phyloP scores from a whole-genome alignment of 2,113 vertebrate species.

The Todiramphus saurophagus region DNA sequence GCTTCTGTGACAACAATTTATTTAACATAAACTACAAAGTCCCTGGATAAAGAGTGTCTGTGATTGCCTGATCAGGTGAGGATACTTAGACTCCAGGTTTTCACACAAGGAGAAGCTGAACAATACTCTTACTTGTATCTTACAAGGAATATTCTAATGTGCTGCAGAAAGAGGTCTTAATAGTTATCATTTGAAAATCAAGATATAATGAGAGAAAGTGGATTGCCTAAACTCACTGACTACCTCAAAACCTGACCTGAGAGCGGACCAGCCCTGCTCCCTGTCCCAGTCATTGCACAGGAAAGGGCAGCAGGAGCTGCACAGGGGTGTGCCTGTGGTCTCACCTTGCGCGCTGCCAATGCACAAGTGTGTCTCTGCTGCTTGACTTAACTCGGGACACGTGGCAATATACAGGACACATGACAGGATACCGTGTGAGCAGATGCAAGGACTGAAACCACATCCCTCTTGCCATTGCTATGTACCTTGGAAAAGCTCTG shows the following conservation, averaged over 20 bases:
- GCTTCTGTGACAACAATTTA: background rate
- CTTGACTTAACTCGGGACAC: background rate
- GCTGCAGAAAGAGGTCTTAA: background rate
- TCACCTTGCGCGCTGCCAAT: too few relatives aligned
- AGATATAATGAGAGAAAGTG: background rate
- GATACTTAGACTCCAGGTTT: background rate
- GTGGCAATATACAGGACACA: background rate
- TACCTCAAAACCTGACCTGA: background rate
- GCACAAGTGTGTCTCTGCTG: background rate
- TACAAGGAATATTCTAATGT: accelerated
- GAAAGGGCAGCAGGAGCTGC: background rate
- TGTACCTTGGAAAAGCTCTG: background rate
- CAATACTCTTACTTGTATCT: background rate
- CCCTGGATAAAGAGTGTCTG: background rate
- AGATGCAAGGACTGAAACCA: background rate
- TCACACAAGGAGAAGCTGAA: background rate
- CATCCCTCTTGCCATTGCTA: background rate
- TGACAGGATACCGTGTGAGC: background rate
- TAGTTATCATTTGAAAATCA: background rate
- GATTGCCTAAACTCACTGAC: background rate
- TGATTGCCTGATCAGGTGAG: background rate
- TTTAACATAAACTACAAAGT: background rate
- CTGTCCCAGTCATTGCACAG: background rate
- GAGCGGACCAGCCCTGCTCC: background rate
- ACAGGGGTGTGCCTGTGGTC: background rate